Evolutionary conservation across 2,797 vertebrate genomes (phyloP).

Genomic region (Rachycentron canadum): DNA sequence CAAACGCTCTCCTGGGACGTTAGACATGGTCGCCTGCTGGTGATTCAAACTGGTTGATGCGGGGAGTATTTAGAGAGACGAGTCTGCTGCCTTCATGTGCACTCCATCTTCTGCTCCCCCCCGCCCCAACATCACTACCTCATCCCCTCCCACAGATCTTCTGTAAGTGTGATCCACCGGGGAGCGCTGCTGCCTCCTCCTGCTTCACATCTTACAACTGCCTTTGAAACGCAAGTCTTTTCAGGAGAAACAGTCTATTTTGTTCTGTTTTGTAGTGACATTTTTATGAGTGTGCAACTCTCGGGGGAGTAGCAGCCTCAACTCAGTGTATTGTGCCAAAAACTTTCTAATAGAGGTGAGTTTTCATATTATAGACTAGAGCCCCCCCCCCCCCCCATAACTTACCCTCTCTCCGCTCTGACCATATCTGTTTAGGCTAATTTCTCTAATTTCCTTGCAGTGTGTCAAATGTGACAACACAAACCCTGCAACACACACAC

Average conservation of each 20-base stretch:
- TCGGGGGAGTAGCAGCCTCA: slow-evolving; percentile 53
- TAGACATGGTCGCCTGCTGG: slow-evolving; percentile 59
- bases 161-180: slow-evolving; percentile 58
- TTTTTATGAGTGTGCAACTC: slow-evolving; percentile 56
- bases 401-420: slow-evolving; percentile 17
- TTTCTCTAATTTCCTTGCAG: slow-evolving; percentile 48
- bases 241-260: slow-evolving; percentile 66
- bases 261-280: slow-evolving; percentile 61
- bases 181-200: slow-evolving; percentile 56
- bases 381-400: slow-evolving; percentile 8
- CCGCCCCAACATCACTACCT: too few relatives aligned
- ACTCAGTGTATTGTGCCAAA: slow-evolving; percentile 44
- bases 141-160: slow-evolving; percentile 27
- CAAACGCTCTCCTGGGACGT: slow-evolving; percentile 52
- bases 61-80: slow-evolving; percentile 60
- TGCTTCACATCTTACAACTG: slow-evolving; percentile 51
- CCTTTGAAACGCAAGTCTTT: slow-evolving; percentile 65
- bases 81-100: slow-evolving; percentile 46
- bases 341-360: slow-evolving; percentile 47
- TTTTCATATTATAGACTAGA: slow-evolving; percentile 42
- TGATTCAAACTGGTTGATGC: slow-evolving; percentile 55
- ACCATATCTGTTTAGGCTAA: slow-evolving; percentile 16
- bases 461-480: slow-evolving; percentile 16
- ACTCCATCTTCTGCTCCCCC: slow-evolving; percentile 14
- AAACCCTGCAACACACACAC: not conserved